These are phyloP conservation scores for Drosophila austrosaltans DNA, from an alignment of 2,888 invertebrate species.

Conservation along the genomic window DNA sequence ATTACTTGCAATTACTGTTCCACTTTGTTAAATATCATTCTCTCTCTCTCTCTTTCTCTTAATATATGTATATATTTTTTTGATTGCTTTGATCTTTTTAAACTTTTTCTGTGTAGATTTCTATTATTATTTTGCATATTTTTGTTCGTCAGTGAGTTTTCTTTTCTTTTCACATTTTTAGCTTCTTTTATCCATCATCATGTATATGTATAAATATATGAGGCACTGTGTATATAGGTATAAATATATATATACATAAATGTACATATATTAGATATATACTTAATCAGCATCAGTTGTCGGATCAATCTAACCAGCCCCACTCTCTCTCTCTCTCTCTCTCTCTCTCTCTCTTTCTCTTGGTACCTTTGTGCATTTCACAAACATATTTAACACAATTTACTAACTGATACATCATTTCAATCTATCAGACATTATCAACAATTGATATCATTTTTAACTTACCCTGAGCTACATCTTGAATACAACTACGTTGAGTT, in stretches of 20 bases:
- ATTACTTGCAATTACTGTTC: not conserved
- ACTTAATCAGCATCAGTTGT: not conserved
- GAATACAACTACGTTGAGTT: constrained; percentile 43
- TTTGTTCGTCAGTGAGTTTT: not conserved
- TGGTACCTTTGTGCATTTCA: too few relatives aligned
- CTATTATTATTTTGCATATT: not conserved
- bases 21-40: not conserved
- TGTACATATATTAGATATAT: not conserved
- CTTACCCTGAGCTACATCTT: constrained; percentile 54
- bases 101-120: not conserved
- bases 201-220: not conserved
- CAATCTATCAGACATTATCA: not conserved
- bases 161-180: constrained; percentile 1
- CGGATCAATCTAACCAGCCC: not conserved
- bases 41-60: not conserved
- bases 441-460: not conserved
- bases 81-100: constrained; percentile 1
- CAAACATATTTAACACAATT: too few relatives aligned
- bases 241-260: not conserved
- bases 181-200: constrained; percentile 8
- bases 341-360: not conserved
- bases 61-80: not conserved
- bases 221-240: not conserved
- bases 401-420: not conserved
- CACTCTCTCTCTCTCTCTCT: not conserved